Conservation (phyloP, 2,797 vertebrate species). For the Oreonectes daqikongensis region DNA sequence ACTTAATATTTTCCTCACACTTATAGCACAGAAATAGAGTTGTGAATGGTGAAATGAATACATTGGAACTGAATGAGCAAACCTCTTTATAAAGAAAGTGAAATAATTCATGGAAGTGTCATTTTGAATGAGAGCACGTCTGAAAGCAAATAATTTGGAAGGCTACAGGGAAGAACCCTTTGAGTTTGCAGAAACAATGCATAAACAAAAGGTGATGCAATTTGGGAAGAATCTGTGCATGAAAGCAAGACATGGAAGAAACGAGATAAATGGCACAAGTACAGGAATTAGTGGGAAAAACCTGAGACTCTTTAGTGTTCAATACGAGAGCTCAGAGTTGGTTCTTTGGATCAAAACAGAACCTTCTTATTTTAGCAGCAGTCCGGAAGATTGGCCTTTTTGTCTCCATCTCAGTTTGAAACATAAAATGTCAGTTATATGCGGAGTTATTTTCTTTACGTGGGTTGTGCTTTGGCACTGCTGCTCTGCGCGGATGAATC, state of each 20-base stretch:
- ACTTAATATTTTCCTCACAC: not conserved
- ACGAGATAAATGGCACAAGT: conserved; percentile 66
- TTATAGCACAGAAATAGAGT: not conserved
- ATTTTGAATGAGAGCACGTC: not conserved
- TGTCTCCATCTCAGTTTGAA: no score
- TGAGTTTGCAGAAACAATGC: conserved; percentile 38
- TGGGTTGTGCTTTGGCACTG: no score
- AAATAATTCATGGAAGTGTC: not conserved
- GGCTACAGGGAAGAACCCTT: conserved; percentile 7
- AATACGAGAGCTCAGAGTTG: conserved; percentile 35
- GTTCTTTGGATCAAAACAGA: not conserved
- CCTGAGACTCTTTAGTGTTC: conserved; percentile 47
- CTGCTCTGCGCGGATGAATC: no score
- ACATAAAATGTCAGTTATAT: no score
- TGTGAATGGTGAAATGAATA: not conserved
- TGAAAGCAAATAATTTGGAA: conserved; percentile 29
- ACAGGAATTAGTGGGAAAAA: conserved; percentile 64
- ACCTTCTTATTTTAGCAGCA: no score
- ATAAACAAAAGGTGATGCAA: conserved; percentile 62
- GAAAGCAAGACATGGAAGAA: conserved; percentile 61
- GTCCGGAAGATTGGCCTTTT: no score
- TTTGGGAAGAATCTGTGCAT: conserved; percentile 65
- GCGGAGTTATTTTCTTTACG: no score
- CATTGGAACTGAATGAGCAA: conserved; percentile 1
- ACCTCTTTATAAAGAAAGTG: not conserved